Percentiles rank a stretch among this genome's conserved stretches.
phyloP scores from a whole-genome alignment of 2,113 vertebrate genomes.

The Antechinus flavipes region DNA sequence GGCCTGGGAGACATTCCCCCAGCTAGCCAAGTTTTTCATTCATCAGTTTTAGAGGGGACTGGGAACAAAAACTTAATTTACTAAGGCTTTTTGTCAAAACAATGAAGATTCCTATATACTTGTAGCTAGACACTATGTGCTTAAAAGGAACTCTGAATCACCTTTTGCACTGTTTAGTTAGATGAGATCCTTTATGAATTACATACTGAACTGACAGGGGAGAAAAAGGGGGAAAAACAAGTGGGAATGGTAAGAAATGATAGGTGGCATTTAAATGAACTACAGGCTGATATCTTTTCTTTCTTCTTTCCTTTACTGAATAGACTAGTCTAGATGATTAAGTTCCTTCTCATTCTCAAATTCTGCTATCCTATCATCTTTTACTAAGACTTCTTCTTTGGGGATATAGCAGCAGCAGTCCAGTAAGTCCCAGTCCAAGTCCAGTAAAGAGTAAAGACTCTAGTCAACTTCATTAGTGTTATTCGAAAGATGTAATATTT shows the following conservation, averaged over 20 bases:
- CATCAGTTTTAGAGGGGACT: background rate
- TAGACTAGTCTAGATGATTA: background rate
- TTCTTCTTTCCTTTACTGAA: background rate
- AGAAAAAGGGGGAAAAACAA: rapidly evolving
- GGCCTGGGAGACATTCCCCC: background rate
- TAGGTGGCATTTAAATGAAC: rapidly evolving
- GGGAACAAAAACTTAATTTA: background rate
- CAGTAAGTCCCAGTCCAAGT: background rate
- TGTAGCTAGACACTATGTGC: background rate
- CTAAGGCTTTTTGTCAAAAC: background rate
- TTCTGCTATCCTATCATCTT: background rate
- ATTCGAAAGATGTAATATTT: background rate
- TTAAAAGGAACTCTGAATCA: too few species aligned
- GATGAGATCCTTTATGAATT: background rate
- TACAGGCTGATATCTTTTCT: background rate
- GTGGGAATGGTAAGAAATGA: background rate
- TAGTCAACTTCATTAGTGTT: background rate
- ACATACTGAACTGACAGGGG: background rate
- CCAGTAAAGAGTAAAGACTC: background rate
- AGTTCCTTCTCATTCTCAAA: background rate
- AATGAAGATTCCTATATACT: background rate
- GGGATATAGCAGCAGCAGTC: background rate
- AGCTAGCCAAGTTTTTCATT: background rate
- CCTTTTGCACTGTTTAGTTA: background rate
- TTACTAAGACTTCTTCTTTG: background rate